phyloP scores from a whole-genome alignment of 2,888 invertebrate genomes.

The Microctonus brassicae region DNA sequence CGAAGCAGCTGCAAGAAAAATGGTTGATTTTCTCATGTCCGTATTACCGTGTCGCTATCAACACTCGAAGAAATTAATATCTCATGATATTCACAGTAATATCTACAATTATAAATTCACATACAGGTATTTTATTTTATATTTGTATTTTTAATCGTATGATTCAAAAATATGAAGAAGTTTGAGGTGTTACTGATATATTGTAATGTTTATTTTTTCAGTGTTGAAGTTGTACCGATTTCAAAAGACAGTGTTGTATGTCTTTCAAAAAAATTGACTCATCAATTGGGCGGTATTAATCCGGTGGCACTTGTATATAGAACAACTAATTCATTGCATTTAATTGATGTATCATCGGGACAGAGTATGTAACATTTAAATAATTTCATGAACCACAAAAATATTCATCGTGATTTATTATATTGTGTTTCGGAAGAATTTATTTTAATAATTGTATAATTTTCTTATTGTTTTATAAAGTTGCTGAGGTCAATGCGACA shows the following conservation, averaged over 20 bases:
- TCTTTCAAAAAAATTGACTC: conserved; percentile 86
- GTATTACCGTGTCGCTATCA: conserved; percentile 90
- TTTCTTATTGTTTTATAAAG: conserved; percentile 68
- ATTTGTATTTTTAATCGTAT: neutral
- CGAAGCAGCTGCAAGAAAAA: conserved; percentile 91
- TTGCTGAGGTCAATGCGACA: conserved; percentile 85
- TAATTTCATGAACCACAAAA: neutral
- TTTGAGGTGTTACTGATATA: neutral
- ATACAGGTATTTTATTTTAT: conserved; percentile 70
- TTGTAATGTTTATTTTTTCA: conserved; percentile 64
- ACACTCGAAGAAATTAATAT: conserved; percentile 94
- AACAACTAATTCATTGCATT: conserved; percentile 89
- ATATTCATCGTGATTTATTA: too few relatives aligned
- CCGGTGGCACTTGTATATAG: conserved; percentile 89
- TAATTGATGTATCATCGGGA: conserved; percentile 91
- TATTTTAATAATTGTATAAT: neutral
- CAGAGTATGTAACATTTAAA: conserved; percentile 76
- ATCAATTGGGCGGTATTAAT: conserved; percentile 88
- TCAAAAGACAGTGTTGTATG: conserved; percentile 96
- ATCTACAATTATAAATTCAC: conserved; percentile 97
- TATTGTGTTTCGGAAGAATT: conserved; percentile 28
- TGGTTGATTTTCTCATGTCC: conserved; percentile 92
- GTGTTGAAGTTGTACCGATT: conserved; percentile 95
- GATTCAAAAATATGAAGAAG: too few relatives aligned
- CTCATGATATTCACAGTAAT: conserved; percentile 98